Evolutionary conservation across 2,888 invertebrate species (phyloP).

Genomic region (Bugula neritina): DNA sequence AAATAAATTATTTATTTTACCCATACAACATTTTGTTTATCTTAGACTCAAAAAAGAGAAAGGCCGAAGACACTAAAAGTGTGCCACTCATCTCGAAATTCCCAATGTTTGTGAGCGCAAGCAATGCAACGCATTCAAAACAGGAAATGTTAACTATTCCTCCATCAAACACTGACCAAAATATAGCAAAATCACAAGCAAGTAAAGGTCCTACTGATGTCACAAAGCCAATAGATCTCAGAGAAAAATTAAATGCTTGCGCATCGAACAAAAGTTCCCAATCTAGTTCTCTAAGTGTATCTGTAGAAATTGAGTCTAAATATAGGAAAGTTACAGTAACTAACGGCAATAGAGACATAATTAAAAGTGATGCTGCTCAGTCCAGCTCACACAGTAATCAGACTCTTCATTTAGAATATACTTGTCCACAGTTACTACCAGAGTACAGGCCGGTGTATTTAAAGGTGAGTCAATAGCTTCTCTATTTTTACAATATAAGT

Average conservation of each 20-base stretch:
- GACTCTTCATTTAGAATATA: no score
- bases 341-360: no score
- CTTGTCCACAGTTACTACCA: no score
- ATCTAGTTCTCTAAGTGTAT: no score
- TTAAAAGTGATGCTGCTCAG: no score
- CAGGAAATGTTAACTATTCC: neutral
- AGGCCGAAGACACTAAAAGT: neutral
- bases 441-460: neutral
- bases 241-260: neutral
- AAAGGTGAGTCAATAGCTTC: constrained; percentile 11
- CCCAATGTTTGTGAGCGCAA: constrained; percentile 8
- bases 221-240: neutral
- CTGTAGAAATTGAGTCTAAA: no score
- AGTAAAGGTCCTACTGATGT: neutral
- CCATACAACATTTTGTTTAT: constrained; percentile 8
- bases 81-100: neutral
- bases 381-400: no score
- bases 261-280: no score
- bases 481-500: no score
- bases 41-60: constrained; percentile 17
- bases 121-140: neutral
- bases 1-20: neutral
- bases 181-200: neutral
- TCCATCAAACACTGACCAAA: neutral
- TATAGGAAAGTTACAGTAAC: no score